A percentile compares a stretch with the other conserved stretches of the same genome.
phyloP scores from a whole-genome alignment of 1,140 invertebrate genomes.

The Drosophila eugracilis region DNA sequence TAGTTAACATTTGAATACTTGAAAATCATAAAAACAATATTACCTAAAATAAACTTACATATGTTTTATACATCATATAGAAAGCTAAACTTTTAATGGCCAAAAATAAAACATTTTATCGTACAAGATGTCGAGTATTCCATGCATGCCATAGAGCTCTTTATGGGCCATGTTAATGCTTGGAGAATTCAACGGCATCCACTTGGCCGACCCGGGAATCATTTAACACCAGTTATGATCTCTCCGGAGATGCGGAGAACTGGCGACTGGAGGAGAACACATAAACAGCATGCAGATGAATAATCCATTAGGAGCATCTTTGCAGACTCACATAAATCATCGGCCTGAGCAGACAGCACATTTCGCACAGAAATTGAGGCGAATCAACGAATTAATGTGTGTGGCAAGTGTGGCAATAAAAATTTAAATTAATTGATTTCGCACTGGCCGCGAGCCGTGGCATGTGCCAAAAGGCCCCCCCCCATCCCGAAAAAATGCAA shows the following conservation, averaged over 20 bases:
- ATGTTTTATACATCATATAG: too few relatives aligned
- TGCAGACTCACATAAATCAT: conserved; percentile 46
- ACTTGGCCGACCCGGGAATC: neutral
- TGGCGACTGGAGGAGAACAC: neutral
- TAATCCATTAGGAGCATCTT: conserved; percentile 45
- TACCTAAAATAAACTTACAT: too few relatives aligned
- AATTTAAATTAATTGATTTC: conserved; percentile 75
- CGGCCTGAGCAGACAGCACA: conserved; percentile 34
- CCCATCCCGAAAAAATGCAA: too few relatives aligned
- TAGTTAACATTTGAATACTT: too few relatives aligned
- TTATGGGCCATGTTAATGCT: neutral
- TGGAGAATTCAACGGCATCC: neutral
- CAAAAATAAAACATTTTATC: too few relatives aligned
- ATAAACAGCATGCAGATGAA: conserved; percentile 12
- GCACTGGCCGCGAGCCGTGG: conserved; percentile 29
- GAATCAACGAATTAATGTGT: conserved; percentile 54
- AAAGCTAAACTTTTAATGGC: too few relatives aligned
- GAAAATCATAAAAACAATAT: too few relatives aligned
- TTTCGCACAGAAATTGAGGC: conserved; percentile 40
- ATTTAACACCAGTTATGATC: conserved; percentile 7
- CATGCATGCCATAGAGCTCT: neutral
- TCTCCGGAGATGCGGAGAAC: neutral
- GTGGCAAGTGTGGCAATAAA: conserved; percentile 70
- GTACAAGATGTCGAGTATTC: too few relatives aligned
- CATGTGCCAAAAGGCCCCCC: conserved; percentile 15